phyloP scores from a whole-genome alignment of 1,140 invertebrate genomes.

The Antheraea pernyi region DNA sequence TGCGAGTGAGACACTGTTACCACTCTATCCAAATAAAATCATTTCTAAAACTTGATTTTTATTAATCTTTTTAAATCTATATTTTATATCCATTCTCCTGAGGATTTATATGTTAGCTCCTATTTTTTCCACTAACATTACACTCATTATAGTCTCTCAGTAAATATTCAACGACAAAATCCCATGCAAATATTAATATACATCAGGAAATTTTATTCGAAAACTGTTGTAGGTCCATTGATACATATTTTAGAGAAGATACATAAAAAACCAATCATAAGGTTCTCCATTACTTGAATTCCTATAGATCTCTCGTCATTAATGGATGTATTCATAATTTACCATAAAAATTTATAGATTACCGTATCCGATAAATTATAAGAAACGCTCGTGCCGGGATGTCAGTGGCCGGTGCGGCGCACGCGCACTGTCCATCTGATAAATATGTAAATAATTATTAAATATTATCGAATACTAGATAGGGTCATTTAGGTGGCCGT shows the following conservation, averaged over 20 bases:
- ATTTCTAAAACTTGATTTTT: no score
- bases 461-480: conserved; percentile 73
- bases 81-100: no score
- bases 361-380: conserved; percentile 25
- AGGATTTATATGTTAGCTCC: no score
- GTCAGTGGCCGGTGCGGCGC: conserved; percentile 28
- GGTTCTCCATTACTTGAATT: neutral
- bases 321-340: conserved; percentile 13
- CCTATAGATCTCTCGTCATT: neutral
- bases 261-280: neutral
- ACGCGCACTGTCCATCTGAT: conserved; percentile 49
- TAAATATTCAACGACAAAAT: no score
- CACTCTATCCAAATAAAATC: no score
- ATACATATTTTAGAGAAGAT: neutral
- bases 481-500: conserved; percentile 71
- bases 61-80: no score
- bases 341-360: conserved; percentile 14
- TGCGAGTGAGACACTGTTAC: no score
- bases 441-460: conserved; percentile 72
- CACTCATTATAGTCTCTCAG: no score
- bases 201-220: neutral
- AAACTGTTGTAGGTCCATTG: neutral
- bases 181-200: no score
- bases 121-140: no score
- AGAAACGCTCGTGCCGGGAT: conserved; percentile 26